Base-by-base conservation (phyloP, 2,113 vertebrate genomes). In the Triplophysa dalaica region DNA sequence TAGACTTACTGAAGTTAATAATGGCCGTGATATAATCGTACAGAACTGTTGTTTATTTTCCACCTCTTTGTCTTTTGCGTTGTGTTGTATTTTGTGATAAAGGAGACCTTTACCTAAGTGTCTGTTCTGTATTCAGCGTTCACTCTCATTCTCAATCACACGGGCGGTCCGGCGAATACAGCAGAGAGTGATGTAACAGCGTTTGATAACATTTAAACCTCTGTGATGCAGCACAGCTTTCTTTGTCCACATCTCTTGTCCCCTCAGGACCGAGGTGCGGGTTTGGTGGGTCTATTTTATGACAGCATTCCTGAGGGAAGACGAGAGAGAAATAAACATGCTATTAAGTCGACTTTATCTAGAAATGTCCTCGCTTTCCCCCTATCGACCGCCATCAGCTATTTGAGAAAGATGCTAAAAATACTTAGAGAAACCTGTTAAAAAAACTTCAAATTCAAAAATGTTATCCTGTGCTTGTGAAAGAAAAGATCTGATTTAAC, bases 171-270 rank as follows among this genome's bases (percentile, higher is more conserved):
- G 33, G 38, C 2, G 22, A 56, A 62, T 65, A 56, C 61, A 58
- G 29, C 22, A 66, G 33, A 67, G 70, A 60, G 52, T 8, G 54
- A 29, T 67, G 48, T 75, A 50, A 70, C 45, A 60, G 62, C 17
- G 38, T 65, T 67, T 56, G 79, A 75, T 75, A 75, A 81, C 70
- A 81, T 81, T 74, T 81, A 75, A 65, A 74, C 60, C 11, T 17
- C 61, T 52, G 33, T 65, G 50, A 65, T 70, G 70, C 77, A 79
- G 66, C 58, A 10, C 60, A 13, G 77, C 60, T 72, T 80, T 33
- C 43, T 65, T 80, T 80, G 78, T 80, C 69, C 78, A 62, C 21
- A 63, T 63, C 56, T 63, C 68, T 43, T 24, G 3, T 69, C 61
- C 67, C 67, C 68, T 12, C 43, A n/a, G 68, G 61, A 33, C 68